A percentile compares a stretch with the other conserved stretches of the same genome.
These are phyloP conservation scores for Bimastos eiseni DNA, from an alignment of 2,888 invertebrate genomes.

Conservation along the genomic window DNA sequence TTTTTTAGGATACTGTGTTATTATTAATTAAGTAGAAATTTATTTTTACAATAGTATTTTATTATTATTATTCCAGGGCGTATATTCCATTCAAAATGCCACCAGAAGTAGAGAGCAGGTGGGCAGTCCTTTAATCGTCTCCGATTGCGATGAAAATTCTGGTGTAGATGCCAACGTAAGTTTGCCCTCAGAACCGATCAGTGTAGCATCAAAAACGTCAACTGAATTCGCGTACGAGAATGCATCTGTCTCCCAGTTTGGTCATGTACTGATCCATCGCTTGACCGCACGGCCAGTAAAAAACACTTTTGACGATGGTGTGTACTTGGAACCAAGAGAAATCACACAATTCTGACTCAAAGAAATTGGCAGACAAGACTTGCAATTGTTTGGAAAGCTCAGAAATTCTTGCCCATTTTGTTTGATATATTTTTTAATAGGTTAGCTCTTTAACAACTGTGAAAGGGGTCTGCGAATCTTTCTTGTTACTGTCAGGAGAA, in stretches of 20 bases:
- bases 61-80: slow-evolving; percentile 13
- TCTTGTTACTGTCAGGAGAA: not conserved
- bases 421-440: not conserved
- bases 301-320: not conserved
- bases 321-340: not conserved
- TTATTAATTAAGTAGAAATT: not conserved
- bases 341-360: not conserved
- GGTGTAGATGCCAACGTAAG: not conserved
- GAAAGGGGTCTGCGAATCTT: not conserved
- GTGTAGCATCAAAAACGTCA: not conserved
- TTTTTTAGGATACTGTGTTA: not conserved
- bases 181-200: not conserved
- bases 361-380: not conserved
- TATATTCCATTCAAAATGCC: slow-evolving; percentile 13
- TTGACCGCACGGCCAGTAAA: not conserved
- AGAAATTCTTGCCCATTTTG: not conserved
- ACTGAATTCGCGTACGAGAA: not conserved
- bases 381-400: not conserved
- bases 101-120: not conserved
- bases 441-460: not conserved
- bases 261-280: not conserved
- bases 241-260: not conserved
- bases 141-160: not conserved
- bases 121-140: not conserved
- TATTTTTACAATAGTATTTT: slow-evolving; percentile 4